phyloP scores from a whole-genome alignment of 2,797 vertebrate genomes.

The Gobionotothen gibberifrons region DNA sequence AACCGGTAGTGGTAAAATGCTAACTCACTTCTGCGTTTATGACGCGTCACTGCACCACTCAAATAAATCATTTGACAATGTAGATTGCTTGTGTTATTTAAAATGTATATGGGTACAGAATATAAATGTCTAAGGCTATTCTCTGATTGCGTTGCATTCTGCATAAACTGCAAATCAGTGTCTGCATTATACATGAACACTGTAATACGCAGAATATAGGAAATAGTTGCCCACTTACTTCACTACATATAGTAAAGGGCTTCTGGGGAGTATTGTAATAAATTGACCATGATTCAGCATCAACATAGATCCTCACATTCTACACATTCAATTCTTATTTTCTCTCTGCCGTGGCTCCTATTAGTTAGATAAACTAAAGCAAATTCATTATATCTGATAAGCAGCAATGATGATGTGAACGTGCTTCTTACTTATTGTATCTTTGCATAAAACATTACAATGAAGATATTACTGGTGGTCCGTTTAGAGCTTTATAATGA shows the following conservation, averaged over 20 bases:
- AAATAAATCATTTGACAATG: too few relatives aligned
- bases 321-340: not conserved
- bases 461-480: not conserved
- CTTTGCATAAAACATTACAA: not conserved
- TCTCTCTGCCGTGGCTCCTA: not conserved
- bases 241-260: not conserved
- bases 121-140: not conserved
- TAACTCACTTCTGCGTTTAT: too few relatives aligned
- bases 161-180: slow-evolving; percentile 5
- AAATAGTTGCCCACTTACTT: not conserved
- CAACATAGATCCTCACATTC: not conserved
- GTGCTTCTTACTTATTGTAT: not conserved
- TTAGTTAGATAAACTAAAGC: slow-evolving; percentile 6
- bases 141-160: not conserved
- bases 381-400: slow-evolving; percentile 4
- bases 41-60: too few relatives aligned
- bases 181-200: not conserved
- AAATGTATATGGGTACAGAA: not conserved
- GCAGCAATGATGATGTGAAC: not conserved
- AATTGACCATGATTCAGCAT: slow-evolving; percentile 1
- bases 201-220: slow-evolving; percentile 5
- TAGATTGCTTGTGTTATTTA: too few relatives aligned
- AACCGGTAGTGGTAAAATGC: too few relatives aligned
- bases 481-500: slow-evolving; percentile 9
- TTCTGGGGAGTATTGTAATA: not conserved